Evolutionary conservation across 2,113 vertebrate species (phyloP).

Genomic region (Pogona vitticeps): DNA sequence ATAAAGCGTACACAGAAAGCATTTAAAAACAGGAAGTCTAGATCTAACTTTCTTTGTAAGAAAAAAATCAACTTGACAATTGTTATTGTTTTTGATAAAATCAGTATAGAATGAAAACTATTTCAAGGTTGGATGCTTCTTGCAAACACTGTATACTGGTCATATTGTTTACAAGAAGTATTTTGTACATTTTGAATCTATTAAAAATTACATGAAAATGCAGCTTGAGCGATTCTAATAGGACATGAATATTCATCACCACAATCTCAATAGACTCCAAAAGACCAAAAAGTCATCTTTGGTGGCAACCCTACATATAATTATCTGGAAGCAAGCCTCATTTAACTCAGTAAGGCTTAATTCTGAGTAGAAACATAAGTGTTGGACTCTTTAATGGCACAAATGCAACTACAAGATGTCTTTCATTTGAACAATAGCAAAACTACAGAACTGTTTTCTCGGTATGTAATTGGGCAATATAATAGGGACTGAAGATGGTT

Average conservation of each 20-base stretch:
- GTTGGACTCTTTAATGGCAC: too few relatives aligned
- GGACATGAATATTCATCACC: background rate
- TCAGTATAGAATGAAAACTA: background rate
- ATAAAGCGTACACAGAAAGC: background rate
- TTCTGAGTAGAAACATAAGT: background rate
- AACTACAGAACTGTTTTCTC: too few relatives aligned
- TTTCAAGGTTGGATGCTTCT: accelerated
- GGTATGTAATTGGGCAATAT: too few relatives aligned
- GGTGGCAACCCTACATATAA: background rate
- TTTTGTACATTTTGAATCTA: background rate
- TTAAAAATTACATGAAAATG: background rate
- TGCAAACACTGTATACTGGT: background rate
- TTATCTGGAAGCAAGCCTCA: background rate
- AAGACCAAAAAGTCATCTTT: background rate
- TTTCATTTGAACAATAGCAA: too few relatives aligned
- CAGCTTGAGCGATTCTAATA: background rate
- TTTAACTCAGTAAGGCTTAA: background rate
- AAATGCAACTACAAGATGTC: too few relatives aligned
- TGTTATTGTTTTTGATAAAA: accelerated
- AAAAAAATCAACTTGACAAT: background rate
- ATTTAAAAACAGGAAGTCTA: background rate
- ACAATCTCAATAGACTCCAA: background rate
- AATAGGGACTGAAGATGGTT: too few relatives aligned
- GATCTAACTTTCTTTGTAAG: background rate
- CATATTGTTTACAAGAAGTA: background rate